Base-by-base conservation (phyloP, 1,140 invertebrate species). In the Belonocnema kinseyi region DNA sequence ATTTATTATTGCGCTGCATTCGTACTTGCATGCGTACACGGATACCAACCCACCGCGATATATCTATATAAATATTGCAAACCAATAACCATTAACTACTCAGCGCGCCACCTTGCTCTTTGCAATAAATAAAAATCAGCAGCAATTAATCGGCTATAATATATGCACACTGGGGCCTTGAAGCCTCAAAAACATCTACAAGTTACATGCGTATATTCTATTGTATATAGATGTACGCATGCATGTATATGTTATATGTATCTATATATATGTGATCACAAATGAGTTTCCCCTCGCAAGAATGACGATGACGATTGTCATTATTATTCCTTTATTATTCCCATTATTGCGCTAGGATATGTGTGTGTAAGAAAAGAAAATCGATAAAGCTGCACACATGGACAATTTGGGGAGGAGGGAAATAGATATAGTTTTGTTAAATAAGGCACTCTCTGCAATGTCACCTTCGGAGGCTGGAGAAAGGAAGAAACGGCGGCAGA, bases 1-100 rank as follows among this genome's bases (percentile, higher is more conserved):
- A 90, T 88, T 89, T 89, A 88, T 89, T 86, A 88, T 90, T 86
- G 82, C 82, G 76, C 77, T 73, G 61, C 73, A 66, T 52, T 54
- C 77, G 74, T 78, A 76, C 72, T 61, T 19, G 40, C 54, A 58
- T 72, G 78, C 72, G 72, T 80, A 80, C 78, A 74, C 56, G 54
- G 54, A 16, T 61, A 26, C 78, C 77, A 77, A 75, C 77, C 70
- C 74, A 82, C 77, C 66, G 76, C 75, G 80, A 71, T 76, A 74
- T 78, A 76, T 85, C 75, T 80, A 73, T 80, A 80, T 82, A 83
- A 87, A 85, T 89, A 90, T 88, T 81, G 79, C 84, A 80, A 86
- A 83, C 87, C 85, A 89, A 90, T 89, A 90, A 88, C 83, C 86
- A 89, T 90, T 87, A 89, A 89, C 83, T 78, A 81, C 79, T 82